Evolutionary conservation across 1,140 invertebrate species (phyloP), one percentile per base, ranked within the genome.

Genomic region (Samia ricini): DNA sequence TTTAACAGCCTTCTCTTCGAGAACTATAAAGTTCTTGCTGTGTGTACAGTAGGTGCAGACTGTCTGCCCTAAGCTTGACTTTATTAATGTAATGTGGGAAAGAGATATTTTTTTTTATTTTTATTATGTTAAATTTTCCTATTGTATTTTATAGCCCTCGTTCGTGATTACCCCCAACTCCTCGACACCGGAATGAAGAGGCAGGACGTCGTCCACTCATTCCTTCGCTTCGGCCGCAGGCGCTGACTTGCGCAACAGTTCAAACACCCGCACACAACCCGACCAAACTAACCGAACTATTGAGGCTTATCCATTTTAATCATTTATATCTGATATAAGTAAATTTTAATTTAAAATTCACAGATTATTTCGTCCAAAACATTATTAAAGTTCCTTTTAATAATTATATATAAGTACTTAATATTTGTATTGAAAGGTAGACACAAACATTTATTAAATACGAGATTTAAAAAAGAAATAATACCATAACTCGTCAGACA

Each of bases 141-240:
- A 15, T 12, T 42, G n/a, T 42, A 22, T 55, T 60, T 67, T 71
- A 2, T 76, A 89, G 90, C 89, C 33, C 77, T 91, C 23, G 83
- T 89, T 4, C 88, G 86, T 56, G 89, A 91, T 71, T 91, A 91
- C 74, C 90, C 90, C 0, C 88, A 90, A 61, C 83, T 90, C 19
- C 79, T 91, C n/a, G 89, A 93, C 84, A 92, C 91, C 69, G 93
- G 93, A 49, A 93, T 94, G 56, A 96, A 96, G 83, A 92, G 95
- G 59, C 95, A 96, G 82, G 95, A 96, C 82, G 93, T 95, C 26
- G 95, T 96, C 63, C 95, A 96, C 85, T 95, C 95, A 56, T 96
- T 96, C 86, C 92, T 96, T 54, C 93, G 95, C 75, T 96, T 96
- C 79, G 95, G 95, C 42, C 93, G 94, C 79, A 92, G 94, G 77